Evolutionary conservation across 1,140 invertebrate species (phyloP).

Genomic region (Nephila pilipes): DNA sequence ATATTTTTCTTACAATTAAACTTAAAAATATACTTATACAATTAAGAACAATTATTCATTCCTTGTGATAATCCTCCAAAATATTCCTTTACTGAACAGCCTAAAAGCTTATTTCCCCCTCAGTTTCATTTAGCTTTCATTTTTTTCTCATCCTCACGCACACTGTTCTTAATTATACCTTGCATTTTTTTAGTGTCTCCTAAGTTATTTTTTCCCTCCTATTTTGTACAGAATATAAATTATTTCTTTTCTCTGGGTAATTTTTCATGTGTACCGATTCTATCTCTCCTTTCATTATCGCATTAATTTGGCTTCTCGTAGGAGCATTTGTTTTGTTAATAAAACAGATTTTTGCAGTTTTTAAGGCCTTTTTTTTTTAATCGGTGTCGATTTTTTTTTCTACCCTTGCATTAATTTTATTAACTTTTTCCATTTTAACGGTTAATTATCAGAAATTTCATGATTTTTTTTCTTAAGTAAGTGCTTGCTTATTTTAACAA

Average conservation of each 20-base stretch:
- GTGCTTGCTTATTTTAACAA: neutral
- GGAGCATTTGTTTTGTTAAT: neutral
- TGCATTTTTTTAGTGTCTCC: neutral
- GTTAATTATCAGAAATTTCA: neutral
- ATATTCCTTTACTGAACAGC: neutral
- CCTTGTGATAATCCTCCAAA: too few relatives aligned
- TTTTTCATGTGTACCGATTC: neutral
- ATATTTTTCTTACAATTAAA: constrained; percentile 41
- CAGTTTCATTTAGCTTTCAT: neutral
- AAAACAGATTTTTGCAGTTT: neutral
- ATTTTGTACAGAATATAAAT: neutral
- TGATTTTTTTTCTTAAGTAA: neutral
- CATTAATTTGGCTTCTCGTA: neutral
- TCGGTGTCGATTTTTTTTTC: neutral
- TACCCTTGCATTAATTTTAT: neutral
- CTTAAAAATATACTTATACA: too few relatives aligned
- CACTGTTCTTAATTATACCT: constrained; percentile 9
- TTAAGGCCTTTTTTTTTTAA: neutral
- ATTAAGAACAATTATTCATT: too few relatives aligned
- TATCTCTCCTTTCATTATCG: neutral
- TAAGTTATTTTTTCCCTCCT: neutral
- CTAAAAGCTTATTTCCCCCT: too few relatives aligned
- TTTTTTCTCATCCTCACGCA: too few relatives aligned
- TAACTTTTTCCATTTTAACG: neutral
- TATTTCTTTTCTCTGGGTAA: neutral